These are phyloP conservation scores for Gymnoscopelus braueri DNA, from an alignment of 2,797 vertebrate species.

Conservation along the genomic window DNA sequence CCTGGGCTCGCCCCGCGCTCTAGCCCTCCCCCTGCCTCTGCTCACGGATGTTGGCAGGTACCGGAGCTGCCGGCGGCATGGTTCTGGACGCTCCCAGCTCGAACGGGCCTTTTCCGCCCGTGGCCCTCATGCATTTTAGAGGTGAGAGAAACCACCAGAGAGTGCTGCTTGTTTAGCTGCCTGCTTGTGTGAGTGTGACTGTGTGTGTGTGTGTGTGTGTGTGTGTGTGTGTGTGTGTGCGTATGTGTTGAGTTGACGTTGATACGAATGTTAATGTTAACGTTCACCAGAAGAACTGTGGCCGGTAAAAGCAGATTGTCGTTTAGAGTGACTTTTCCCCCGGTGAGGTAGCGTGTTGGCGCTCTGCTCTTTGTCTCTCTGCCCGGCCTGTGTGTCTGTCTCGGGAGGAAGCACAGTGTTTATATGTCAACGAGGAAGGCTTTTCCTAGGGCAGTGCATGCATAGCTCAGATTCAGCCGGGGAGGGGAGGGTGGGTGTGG, in stretches of 20 bases:
- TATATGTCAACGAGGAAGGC: slow-evolving; percentile 54
- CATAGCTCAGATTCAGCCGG: slow-evolving; percentile 43
- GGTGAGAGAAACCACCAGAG: slow-evolving; percentile 82
- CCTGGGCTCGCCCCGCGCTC: slow-evolving; percentile 70
- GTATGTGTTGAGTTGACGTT: slow-evolving; percentile 39
- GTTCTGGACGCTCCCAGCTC: slow-evolving; percentile 92
- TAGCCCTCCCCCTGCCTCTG: slow-evolving; percentile 68
- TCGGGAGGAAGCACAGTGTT: slow-evolving; percentile 55
- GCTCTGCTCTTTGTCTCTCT: slow-evolving; percentile 8
- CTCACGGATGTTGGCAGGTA: slow-evolving; percentile 95
- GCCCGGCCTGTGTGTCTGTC: slow-evolving; percentile 11
- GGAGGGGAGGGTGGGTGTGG: slow-evolving; percentile 12
- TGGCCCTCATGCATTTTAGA: slow-evolving; percentile 95
- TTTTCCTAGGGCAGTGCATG: slow-evolving; percentile 55
- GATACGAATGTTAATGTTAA: slow-evolving; percentile 41
- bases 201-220: too few relatives aligned
- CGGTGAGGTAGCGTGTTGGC: too few relatives aligned
- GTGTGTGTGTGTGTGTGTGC: slow-evolving; percentile 1
- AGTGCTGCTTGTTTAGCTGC: slow-evolving; percentile 48
- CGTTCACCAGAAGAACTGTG: slow-evolving; percentile 35
- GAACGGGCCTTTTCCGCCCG: slow-evolving; percentile 95
- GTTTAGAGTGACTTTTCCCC: slow-evolving; percentile 30
- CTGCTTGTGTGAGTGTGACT: slow-evolving; percentile 40
- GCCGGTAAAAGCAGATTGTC: slow-evolving; percentile 20
- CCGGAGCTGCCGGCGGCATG: slow-evolving; percentile 90